Base-by-base conservation (phyloP, 2,888 invertebrate genomes). In the Lasioglossum malachurum region DNA sequence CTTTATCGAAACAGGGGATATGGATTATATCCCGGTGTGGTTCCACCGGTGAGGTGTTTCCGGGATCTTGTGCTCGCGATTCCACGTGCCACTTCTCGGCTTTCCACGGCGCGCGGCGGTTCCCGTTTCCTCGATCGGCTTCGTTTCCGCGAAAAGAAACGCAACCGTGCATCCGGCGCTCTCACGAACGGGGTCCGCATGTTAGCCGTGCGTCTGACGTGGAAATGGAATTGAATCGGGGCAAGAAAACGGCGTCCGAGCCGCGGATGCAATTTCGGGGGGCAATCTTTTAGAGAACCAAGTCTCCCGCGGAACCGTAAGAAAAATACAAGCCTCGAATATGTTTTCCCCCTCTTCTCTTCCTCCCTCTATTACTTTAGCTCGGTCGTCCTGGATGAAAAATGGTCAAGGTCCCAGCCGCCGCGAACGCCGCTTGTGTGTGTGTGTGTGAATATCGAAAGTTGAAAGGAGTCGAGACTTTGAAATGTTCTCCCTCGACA, bases 1-100 rank as follows among this genome's bases (percentile, higher is more conserved):
- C 82, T 87, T 87, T 84, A 83, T 85, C 78, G 81, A 83, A 84
- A 83, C 73, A 72, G 71, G 41, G 75, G 76, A 86, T 83, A 78
- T 81, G 76, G 75, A 79, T 83, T 76, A 71, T 44, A 64, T 44
- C 41, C 49, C 35, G 69, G 64, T 31, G 64, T 64, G 41, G 82
- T 78, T 80, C 83, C 71, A 60, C 60, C 57, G 57, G n/a, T 4
- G 57, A n/a, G 57, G 12, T 4, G 57, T 57, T 57, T n/a, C 57
- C n/a, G 57, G 57, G n/a, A 57, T 4, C 57, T n/a, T 57, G 57
- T 57, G 71, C 19, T 53, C 75, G 35, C 41, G 31, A 69, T 75
- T 31, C 72, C 83, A 38, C 53, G 78, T 53, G 67, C 57, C 44
- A 35, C 75, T 41, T 60, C 19, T 74, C 72, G 41, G 14, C 69